phyloP scores from a whole-genome alignment of 2,113 vertebrate species.

The Smithornis capensis region DNA sequence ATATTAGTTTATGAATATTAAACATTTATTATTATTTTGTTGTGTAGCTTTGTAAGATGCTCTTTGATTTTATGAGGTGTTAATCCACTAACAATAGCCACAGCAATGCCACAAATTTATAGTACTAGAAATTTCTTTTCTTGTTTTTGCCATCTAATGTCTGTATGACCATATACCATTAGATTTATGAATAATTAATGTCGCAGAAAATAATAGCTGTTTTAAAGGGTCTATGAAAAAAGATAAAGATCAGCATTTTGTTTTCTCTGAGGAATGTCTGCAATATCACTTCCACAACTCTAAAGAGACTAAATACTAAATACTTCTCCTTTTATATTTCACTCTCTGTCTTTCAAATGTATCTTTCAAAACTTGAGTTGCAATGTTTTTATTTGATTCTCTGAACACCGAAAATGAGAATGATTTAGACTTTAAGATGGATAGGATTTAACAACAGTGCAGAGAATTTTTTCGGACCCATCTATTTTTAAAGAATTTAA shows the following conservation, averaged over 20 bases:
- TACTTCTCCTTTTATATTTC: neutral
- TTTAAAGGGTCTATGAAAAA: neutral
- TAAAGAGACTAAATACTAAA: no score
- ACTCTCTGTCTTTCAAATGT: neutral
- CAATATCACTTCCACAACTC: neutral
- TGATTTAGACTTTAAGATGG: neutral
- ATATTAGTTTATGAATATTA: neutral
- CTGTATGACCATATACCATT: neutral
- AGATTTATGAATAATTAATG: neutral
- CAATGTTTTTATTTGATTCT: neutral
- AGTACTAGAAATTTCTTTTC: neutral
- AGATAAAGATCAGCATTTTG: neutral
- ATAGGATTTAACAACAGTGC: neutral
- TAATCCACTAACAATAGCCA: neutral
- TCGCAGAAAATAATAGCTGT: neutral
- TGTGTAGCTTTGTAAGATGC: neutral
- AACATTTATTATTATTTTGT: neutral
- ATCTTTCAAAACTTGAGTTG: neutral
- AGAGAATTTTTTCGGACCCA: neutral
- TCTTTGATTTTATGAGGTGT: neutral
- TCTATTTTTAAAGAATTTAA: slow-evolving; percentile 31
- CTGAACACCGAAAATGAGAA: neutral
- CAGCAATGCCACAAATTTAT: neutral
- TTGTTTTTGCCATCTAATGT: neutral
- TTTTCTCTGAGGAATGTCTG: neutral